These are phyloP conservation scores for Podarcis raffonei DNA, from an alignment of 2,113 vertebrate genomes.

Conservation along the genomic window DNA sequence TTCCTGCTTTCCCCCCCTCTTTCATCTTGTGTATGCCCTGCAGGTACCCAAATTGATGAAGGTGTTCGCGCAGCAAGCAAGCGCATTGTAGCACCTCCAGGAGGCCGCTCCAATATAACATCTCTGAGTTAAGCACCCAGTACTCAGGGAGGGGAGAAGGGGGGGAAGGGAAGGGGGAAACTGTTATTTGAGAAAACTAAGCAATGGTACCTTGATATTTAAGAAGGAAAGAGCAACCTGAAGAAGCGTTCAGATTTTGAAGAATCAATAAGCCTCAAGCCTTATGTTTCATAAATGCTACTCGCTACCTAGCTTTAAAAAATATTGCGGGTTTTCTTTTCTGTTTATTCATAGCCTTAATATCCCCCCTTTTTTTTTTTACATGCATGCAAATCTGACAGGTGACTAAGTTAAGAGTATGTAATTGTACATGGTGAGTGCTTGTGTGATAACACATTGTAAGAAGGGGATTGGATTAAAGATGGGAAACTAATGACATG, in stretches of 20 bases:
- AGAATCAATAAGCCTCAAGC: constrained; percentile 92
- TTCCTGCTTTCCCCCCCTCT: neutral
- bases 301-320: constrained; percentile 86
- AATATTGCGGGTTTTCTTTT: constrained; percentile 82
- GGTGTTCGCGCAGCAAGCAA: constrained; percentile 92
- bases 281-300: constrained; percentile 93
- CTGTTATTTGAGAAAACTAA: constrained; percentile 78
- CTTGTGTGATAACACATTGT: constrained; percentile 65
- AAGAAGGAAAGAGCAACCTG: constrained; percentile 74
- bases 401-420: constrained; percentile 70
- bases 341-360: constrained; percentile 82
- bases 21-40: neutral
- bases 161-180: constrained; percentile 53
- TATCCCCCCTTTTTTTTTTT: constrained; percentile 66
- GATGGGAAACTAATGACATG: constrained; percentile 39
- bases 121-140: constrained; percentile 88
- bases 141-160: neutral
- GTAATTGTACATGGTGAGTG: constrained; percentile 70
- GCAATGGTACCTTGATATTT: constrained; percentile 76
- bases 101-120: constrained; percentile 97
- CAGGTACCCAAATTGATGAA: constrained; percentile 79
- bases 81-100: constrained; percentile 92
- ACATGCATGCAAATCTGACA: constrained; percentile 79
- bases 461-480: constrained; percentile 57
- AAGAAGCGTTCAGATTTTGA: constrained; percentile 73